These are phyloP conservation scores for Pycnonotus jocosus DNA, from an alignment of 2,113 vertebrate genomes.

Conservation along the genomic window DNA sequence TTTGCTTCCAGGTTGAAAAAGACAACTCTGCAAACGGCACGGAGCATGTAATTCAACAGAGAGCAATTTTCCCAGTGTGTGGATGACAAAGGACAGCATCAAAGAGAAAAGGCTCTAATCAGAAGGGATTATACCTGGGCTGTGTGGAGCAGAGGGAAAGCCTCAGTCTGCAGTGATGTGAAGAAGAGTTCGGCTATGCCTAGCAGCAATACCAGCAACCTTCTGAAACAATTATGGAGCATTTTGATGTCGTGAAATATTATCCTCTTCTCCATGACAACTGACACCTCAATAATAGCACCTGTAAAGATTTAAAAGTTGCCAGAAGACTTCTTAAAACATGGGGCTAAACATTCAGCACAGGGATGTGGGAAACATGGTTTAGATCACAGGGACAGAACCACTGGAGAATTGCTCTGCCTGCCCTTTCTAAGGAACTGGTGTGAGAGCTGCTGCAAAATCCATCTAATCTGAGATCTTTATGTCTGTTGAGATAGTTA, in stretches of 20 bases:
- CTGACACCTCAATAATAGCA: conserved; percentile 14
- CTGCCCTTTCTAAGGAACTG: not conserved
- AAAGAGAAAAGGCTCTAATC: conserved; percentile 54
- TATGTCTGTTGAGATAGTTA: not conserved
- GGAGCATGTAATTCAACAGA: conserved; percentile 40
- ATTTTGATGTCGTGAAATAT: conserved; percentile 26
- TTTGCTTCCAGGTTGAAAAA: conserved; percentile 40
- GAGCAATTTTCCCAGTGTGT: conserved; percentile 18
- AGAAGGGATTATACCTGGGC: conserved; percentile 40
- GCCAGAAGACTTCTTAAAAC: not conserved
- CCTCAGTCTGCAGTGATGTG: not conserved
- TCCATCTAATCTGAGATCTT: not conserved
- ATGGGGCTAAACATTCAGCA: not conserved
- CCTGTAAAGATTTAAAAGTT: conserved; percentile 16
- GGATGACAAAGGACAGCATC: conserved; percentile 51
- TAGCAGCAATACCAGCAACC: conserved; percentile 9
- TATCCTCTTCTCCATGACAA: not conserved
- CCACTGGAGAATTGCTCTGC: not conserved
- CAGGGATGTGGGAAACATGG: accelerated
- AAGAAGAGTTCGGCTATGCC: conserved; percentile 3
- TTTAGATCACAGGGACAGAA: not conserved
- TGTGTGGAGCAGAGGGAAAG: not conserved
- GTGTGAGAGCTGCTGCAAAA: not conserved
- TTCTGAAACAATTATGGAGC: not conserved
- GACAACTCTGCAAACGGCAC: not conserved